These are phyloP conservation scores for Rhabdomys pumilio DNA, from an alignment of 2,797 vertebrate genomes.

Conservation along the genomic window DNA sequence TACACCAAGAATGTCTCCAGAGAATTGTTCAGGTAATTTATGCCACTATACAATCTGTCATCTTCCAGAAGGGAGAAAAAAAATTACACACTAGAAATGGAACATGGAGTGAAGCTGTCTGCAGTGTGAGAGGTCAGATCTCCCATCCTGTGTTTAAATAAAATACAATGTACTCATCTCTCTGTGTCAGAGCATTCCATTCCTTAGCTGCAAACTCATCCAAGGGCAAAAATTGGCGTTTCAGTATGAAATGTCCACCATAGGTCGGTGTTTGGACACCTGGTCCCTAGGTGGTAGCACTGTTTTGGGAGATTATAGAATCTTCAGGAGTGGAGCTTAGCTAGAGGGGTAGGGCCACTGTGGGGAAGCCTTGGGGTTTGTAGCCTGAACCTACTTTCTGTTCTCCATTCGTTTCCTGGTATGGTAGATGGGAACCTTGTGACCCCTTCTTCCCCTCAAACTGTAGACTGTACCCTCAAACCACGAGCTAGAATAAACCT, in stretches of 20 bases:
- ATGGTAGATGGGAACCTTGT: neutral
- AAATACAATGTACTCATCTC: neutral
- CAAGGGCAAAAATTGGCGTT: neutral
- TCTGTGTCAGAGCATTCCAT: neutral
- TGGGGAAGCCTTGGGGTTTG: neutral
- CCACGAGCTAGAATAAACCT: neutral
- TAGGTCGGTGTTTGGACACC: neutral
- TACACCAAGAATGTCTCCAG: slow-evolving; percentile 62
- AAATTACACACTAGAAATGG: neutral
- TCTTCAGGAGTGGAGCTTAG: neutral
- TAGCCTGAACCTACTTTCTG: neutral
- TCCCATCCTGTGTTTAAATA: neutral
- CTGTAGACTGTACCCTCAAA: neutral
- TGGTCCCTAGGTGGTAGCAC: too few species aligned
- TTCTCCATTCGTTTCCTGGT: neutral
- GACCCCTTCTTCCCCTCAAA: too few species aligned
- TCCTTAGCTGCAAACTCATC: neutral
- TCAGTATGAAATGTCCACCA: neutral
- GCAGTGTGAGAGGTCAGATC: neutral
- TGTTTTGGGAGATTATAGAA: neutral
- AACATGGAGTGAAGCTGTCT: slow-evolving; percentile 6
- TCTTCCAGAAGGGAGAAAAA: slow-evolving; percentile 41
- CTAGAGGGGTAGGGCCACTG: neutral
- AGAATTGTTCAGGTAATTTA: slow-evolving; percentile 72
- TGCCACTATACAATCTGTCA: slow-evolving; percentile 22